phyloP scores from a whole-genome alignment of 1,140 invertebrate genomes.

The Scaptomyza montana region DNA sequence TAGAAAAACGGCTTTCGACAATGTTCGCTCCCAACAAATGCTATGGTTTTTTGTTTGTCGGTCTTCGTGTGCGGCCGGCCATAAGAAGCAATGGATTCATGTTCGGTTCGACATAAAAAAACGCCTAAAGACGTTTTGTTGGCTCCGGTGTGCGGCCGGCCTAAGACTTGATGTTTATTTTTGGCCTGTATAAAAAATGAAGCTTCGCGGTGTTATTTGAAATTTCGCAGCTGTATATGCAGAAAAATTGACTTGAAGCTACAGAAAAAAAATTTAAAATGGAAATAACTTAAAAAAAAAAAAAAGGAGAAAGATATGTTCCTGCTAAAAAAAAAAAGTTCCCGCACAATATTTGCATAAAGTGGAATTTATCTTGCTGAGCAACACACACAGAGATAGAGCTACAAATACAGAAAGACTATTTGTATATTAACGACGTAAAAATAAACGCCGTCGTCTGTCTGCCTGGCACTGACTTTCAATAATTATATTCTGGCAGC shows the following conservation, averaged over 20 bases:
- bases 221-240: not conserved
- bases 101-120: too few relatives aligned
- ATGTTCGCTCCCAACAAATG: too few relatives aligned
- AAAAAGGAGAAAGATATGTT: constrained; percentile 40
- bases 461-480: constrained; percentile 70
- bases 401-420: constrained; percentile 57
- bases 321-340: constrained; percentile 45
- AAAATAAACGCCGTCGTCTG: constrained; percentile 63
- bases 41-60: too few relatives aligned
- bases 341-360: constrained; percentile 80
- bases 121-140: too few relatives aligned
- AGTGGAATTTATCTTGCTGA: constrained; percentile 72
- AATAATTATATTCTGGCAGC: constrained; percentile 78
- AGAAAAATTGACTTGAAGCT: constrained; percentile 51
- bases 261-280: constrained; percentile 79
- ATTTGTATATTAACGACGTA: constrained; percentile 82
- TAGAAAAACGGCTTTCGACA: too few relatives aligned
- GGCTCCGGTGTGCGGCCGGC: too few relatives aligned
- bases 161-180: too few relatives aligned
- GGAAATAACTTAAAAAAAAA: constrained; percentile 67
- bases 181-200: too few relatives aligned
- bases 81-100: too few relatives aligned
- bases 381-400: constrained; percentile 6
- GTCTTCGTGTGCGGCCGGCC: too few relatives aligned
- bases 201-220: too few relatives aligned